Conservation (phyloP, 2,797 vertebrate genomes). For the Smutsia temminckii region DNA sequence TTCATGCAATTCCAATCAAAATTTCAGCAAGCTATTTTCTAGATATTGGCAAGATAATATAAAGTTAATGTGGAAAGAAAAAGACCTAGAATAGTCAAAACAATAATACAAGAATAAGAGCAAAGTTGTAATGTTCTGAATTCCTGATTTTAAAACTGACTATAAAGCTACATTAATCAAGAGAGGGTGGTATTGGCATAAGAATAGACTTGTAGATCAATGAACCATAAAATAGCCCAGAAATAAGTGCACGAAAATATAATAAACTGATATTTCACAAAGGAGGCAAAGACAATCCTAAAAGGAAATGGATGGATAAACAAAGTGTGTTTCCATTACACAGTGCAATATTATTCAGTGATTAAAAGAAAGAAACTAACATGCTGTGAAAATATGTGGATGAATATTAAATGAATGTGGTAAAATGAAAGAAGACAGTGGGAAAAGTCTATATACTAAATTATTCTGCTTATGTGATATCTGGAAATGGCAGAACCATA, state of each 20-base stretch:
- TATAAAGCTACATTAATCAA: not conserved
- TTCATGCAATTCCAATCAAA: not conserved
- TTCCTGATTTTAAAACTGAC: not conserved
- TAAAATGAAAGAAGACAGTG: not conserved
- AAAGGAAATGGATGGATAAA: not conserved
- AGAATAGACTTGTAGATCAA: not conserved
- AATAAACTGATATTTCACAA: not conserved
- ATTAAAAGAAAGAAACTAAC: not conserved
- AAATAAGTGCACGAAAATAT: not conserved
- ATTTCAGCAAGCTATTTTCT: not conserved
- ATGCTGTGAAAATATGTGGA: not conserved
- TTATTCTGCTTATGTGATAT: not conserved
- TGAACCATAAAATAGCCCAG: not conserved
- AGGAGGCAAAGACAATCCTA: not conserved
- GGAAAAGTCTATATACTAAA: not conserved
- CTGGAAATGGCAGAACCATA: not conserved
- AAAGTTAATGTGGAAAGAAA: not conserved
- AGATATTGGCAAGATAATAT: not conserved
- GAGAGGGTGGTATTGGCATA: not conserved
- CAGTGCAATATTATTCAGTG: not conserved
- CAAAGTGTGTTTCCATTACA: not conserved
- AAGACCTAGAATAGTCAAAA: not conserved
- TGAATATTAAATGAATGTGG: not conserved
- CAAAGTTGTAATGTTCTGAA: not conserved
- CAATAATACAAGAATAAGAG: not conserved